These are phyloP conservation scores for Drosophila arawakana DNA, from an alignment of 1,140 invertebrate species.

Conservation along the genomic window DNA sequence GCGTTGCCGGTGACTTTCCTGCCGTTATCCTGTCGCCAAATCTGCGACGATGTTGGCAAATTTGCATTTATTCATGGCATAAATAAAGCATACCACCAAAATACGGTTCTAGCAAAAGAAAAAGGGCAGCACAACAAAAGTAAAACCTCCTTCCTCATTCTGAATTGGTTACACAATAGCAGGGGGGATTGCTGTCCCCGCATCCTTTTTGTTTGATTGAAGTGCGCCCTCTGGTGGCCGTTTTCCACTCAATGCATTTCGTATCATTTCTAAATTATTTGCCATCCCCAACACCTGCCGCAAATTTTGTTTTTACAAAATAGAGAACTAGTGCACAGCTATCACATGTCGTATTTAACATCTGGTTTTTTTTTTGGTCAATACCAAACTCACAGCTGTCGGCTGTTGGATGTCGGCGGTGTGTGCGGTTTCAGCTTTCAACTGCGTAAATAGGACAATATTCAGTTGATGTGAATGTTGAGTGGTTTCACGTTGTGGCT, in stretches of 20 bases:
- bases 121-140: conserved; percentile 45
- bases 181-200: neutral
- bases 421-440: conserved; percentile 19
- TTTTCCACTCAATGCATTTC: conserved; percentile 47
- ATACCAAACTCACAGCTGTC: conserved; percentile 5
- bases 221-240: neutral
- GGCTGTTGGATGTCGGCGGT: conserved; percentile 28
- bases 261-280: conserved; percentile 59
- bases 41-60: conserved; percentile 72
- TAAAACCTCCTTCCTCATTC: conserved; percentile 9
- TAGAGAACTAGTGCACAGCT: conserved; percentile 31
- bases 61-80: conserved; percentile 81
- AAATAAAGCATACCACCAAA: conserved; percentile 65
- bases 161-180: neutral
- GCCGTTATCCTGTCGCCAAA: conserved; percentile 70
- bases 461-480: conserved; percentile 30
- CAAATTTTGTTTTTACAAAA: conserved; percentile 49
- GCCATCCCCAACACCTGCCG: conserved; percentile 40
- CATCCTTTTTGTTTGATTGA: neutral
- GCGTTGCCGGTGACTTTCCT: conserved; percentile 58
- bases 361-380: conserved; percentile 30
- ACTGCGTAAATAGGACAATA: neutral
- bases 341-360: conserved; percentile 69
- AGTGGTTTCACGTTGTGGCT: conserved; percentile 34
- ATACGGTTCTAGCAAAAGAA: conserved; percentile 7